Evolutionary conservation across 1,140 invertebrate species (phyloP).

Genomic region (Heliconius hermathena): DNA sequence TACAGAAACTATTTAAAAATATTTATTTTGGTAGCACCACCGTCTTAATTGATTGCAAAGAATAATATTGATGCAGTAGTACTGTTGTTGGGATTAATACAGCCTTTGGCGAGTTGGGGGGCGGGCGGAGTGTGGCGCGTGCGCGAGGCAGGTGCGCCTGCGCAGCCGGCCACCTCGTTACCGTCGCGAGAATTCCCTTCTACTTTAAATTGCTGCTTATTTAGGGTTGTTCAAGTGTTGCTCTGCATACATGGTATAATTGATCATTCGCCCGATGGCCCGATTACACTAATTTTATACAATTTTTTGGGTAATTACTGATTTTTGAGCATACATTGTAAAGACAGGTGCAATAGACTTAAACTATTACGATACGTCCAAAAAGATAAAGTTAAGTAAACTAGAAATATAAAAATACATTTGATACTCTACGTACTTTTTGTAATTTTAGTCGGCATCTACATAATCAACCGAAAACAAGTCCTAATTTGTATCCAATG

Average conservation of each 20-base stretch:
- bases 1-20: not conserved
- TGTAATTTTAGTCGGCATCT: no score
- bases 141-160: conserved; percentile 63
- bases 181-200: conserved; percentile 57
- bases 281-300: conserved; percentile 48
- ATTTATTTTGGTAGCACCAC: not conserved
- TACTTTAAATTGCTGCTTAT: conserved; percentile 62
- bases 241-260: conserved; percentile 47
- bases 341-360: conserved; percentile 40
- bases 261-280: conserved; percentile 39
- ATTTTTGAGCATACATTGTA: conserved; percentile 44
- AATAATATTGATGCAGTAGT: not conserved
- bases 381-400: not conserved
- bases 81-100: not conserved
- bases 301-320: conserved; percentile 47
- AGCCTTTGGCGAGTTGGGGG: conserved; percentile 23
- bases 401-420: not conserved
- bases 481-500: no score
- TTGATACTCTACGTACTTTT: not conserved
- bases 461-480: no score
- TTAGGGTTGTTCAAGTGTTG: conserved; percentile 51
- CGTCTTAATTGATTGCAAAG: not conserved
- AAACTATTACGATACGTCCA: not conserved
- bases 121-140: conserved; percentile 48
- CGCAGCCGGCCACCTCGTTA: conserved; percentile 70